Percentiles rank a stretch among this genome's conserved stretches.
These are phyloP conservation scores for Pituophis catenifer DNA, from an alignment of 2,113 vertebrate genomes.

Conservation along the genomic window DNA sequence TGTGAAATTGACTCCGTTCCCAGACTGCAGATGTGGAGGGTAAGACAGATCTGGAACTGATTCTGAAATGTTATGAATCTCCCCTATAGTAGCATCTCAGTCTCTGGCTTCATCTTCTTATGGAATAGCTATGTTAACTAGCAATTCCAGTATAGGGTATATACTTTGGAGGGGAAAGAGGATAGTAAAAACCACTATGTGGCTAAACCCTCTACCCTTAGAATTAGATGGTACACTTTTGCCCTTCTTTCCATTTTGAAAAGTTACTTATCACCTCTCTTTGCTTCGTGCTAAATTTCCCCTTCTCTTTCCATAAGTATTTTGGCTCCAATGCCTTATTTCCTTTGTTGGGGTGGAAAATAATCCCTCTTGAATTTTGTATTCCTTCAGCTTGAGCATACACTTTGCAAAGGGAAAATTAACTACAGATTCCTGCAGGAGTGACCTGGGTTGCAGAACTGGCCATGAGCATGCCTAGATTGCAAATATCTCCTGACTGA, in stretches of 20 bases:
- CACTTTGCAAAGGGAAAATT: constrained; percentile 34
- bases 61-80: background rate
- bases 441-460: constrained; percentile 17
- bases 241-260: background rate
- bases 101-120: background rate
- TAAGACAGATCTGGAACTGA: background rate
- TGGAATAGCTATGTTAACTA: background rate
- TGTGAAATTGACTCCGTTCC: background rate
- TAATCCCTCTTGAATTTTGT: constrained; percentile 27
- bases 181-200: background rate
- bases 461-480: constrained; percentile 12
- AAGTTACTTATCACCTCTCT: constrained; percentile 7
- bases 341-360: constrained; percentile 36
- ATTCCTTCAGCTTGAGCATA: constrained; percentile 8
- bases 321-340: constrained; percentile 39
- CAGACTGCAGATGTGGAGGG: background rate
- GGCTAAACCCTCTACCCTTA: background rate
- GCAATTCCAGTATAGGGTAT: background rate
- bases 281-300: constrained; percentile 18
- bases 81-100: background rate
- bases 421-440: constrained; percentile 29
- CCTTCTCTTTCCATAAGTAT: constrained; percentile 33
- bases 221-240: background rate
- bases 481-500: background rate
- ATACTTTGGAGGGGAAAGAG: background rate